A percentile compares a stretch with the other conserved stretches of the same genome.
Conservation (phyloP, 2,888 invertebrate genomes). For the Bembecia ichneumoniformis region DNA sequence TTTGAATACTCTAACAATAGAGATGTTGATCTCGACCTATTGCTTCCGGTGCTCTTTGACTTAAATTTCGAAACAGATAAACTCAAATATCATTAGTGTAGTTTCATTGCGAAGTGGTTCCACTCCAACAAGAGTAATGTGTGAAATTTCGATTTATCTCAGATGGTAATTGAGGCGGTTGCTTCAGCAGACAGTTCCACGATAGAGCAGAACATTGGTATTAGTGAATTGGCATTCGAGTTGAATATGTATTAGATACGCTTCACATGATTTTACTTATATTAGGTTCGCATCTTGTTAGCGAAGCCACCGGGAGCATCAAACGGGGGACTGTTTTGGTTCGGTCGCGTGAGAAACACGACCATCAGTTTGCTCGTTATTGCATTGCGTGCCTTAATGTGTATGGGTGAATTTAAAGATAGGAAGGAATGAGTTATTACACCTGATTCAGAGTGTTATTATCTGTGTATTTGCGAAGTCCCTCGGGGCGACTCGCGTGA, state of each 20-base stretch:
- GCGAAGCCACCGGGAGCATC: conserved; percentile 5
- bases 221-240: conserved; percentile 9
- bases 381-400: conserved; percentile 42
- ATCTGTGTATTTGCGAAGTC: conserved; percentile 27
- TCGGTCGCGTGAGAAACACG: conserved; percentile 37
- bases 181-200: background rate
- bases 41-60: too few species aligned
- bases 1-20: too few species aligned
- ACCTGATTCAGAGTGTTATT: conserved; percentile 35
- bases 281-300: conserved; percentile 12
- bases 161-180: background rate
- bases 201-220: background rate
- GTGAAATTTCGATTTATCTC: background rate
- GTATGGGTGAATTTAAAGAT: conserved; percentile 42
- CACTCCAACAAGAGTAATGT: background rate
- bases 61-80: too few species aligned
- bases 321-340: conserved; percentile 14
- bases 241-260: conserved; percentile 12
- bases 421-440: conserved; percentile 27
- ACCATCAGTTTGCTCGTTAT: conserved; percentile 28
- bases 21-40: too few species aligned
- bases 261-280: conserved; percentile 22
- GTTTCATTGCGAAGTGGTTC: too few species aligned
- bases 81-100: too few species aligned
- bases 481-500: conserved; percentile 33